Evolutionary conservation across 2,888 invertebrate genomes (phyloP), one percentile per base, ranked within the genome.

Genomic region (Agrochola circellaris): DNA sequence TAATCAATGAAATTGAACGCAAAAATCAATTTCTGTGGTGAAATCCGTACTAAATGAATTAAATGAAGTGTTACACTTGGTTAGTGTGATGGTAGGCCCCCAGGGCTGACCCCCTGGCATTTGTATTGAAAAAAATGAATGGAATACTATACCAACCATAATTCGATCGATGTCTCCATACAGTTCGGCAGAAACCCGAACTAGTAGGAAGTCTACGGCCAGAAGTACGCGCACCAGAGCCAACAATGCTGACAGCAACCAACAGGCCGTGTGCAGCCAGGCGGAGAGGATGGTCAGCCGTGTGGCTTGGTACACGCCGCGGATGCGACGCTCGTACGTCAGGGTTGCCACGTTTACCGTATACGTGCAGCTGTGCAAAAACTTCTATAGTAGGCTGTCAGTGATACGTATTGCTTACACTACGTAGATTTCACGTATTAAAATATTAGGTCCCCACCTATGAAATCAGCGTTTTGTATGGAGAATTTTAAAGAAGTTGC

Each of bases 221-320:
- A 96, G 86, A 0, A 95, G 66, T 15, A 96, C 92, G 20, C 96
- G 90, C 3, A 88, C 79, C 23, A 95, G 51, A 0, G 93, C 90
- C 9, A 96, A 87, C 7, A 93, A 56, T 0, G 95, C 93, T 0
- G 96, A 94, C 4, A 94, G 84, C 8, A 96, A 62, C 96, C 96
- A 96, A 90, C 96, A 96, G 23, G 81, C 7, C 3, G 96, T 96
- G 86, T 96, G 96, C 2, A 96, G 90, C 96, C 96, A 96, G 1
- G 96, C 95, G 0, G 96, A 92, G 5, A 93, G 61, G 69, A 96
- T 94, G 0, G 96, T 96, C 11, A 96, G 92, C 26, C 89, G 90
- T 1, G 93, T 95, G 8, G 95, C 96, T 79, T 96, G 96, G 90
- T 95, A 96, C 45, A 96, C 96, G 7, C 96, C 96, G 2, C 95